phyloP scores from a whole-genome alignment of 1,140 invertebrate genomes.

The Chionoecetes opilio region DNA sequence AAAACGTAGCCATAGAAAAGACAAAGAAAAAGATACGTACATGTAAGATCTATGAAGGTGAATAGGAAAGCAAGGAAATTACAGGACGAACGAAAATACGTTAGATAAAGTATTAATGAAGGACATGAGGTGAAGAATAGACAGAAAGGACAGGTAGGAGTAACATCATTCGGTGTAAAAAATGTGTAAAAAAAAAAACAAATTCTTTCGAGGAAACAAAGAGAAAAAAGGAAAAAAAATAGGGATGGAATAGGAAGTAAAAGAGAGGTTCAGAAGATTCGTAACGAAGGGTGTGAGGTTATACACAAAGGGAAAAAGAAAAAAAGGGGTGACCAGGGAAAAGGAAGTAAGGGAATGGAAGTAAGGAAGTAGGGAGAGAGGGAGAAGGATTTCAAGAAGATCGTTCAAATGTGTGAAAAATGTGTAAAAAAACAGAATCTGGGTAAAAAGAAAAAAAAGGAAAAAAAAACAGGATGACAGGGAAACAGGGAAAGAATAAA shows the following conservation, averaged over 20 bases:
- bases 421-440: no score
- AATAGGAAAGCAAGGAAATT: no score
- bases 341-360: background rate
- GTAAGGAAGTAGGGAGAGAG: background rate
- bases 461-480: slow-evolving; percentile 32
- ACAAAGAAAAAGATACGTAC: no score
- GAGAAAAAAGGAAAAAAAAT: no score
- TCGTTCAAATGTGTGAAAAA: background rate
- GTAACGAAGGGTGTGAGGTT: no score
- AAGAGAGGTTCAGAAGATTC: background rate
- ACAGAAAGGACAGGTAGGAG: background rate
- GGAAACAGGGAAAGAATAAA: slow-evolving; percentile 16
- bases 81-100: no score
- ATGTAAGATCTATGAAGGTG: no score
- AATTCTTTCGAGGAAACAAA: no score
- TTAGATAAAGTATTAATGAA: no score
- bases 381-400: background rate
- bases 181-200: no score
- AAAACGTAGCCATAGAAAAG: no score
- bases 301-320: background rate
- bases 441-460: background rate
- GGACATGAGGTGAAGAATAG: background rate
- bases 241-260: background rate
- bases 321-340: background rate
- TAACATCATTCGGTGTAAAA: no score